These are phyloP conservation scores for Clavelina lepadiformis DNA, from an alignment of 23 tunicate species.

Conservation along the genomic window DNA sequence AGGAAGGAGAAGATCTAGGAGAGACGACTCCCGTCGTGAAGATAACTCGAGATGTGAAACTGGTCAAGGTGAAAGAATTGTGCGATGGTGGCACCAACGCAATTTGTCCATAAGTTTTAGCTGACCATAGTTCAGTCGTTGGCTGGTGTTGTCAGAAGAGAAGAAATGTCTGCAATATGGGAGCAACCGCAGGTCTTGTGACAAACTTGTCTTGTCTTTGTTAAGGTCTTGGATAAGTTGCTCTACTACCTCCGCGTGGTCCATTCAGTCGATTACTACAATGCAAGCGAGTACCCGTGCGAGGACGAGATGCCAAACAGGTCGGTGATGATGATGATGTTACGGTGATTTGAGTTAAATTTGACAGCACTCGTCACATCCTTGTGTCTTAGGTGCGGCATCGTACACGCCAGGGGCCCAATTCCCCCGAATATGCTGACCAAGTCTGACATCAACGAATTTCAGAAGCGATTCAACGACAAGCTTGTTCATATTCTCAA, in stretches of 20 bases:
- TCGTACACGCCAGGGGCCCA: conserved; percentile 96
- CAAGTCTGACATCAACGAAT: conserved; percentile 81
- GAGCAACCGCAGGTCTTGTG: background rate
- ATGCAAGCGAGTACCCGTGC: conserved; percentile 92
- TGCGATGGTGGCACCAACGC: background rate
- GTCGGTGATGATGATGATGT: conserved; percentile 1
- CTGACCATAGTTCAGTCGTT: no score
- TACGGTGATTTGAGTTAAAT: background rate
- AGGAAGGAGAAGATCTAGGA: conserved; percentile 52
- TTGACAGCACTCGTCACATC: background rate
- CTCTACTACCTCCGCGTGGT: conserved; percentile 87
- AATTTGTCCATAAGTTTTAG: no score
- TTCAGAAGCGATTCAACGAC: conserved; percentile 88
- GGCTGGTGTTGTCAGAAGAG: no score
- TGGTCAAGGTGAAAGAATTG: conserved; percentile 34
- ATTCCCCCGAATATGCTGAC: conserved; percentile 92
- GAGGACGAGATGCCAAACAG: conserved; percentile 99
- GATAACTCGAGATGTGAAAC: conserved; percentile 62
- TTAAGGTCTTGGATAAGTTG: conserved; percentile 66
- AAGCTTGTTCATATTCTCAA: conserved; percentile 77
- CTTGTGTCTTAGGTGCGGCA: conserved; percentile 64
- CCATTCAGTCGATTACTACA: conserved; percentile 98
- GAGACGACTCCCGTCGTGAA: conserved; percentile 38
- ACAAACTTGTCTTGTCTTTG: background rate
- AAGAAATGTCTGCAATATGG: no score